Base-by-base conservation (phyloP, 2,888 invertebrate species). In the Melinopterus prodromus region DNA sequence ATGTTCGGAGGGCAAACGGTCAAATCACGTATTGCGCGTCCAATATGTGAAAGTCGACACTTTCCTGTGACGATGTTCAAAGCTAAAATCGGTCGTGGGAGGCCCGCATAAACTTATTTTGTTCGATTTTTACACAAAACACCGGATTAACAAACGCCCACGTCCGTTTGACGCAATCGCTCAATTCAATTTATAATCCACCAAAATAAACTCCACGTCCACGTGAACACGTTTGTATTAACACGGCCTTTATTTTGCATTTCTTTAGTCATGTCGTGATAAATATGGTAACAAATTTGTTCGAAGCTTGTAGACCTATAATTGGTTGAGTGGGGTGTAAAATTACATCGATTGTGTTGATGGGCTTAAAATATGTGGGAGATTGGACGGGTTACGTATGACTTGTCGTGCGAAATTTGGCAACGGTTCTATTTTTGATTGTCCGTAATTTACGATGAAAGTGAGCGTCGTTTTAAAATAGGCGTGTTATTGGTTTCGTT, bases 361-460 rank as follows among this genome's bases (percentile, higher is more conserved):
- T 53, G 53, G 53, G 53, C 5, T 53, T 3, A 53, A 53, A 53
- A 53, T 53, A 12, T 53, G 53, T 53, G 53, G 53, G 53, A 53
- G 53, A 53, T 53, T 9, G 53, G 12, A 12, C 53, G 7, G 53
- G 5, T 53, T 53, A 53, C 12, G 53, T 53, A 53, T 53, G 7
- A 53, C 12, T 53, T 53, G 2, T 53, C 53, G 53, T 12, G 53
- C 12, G 53, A 53, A 53, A 53, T 53, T 53, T 53, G 53, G 53
- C 53, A 53, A 12, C 9, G 9, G 53, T 53, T 53, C 53, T 53
- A 12, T 53, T 53, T 53, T 53, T 53, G 53, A 53, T 53, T 53
- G 53, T 53, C 53, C 53, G 53, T 53, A 53, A 53, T 53, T 53
- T 53, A 53, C 35, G 74, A 74, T 74, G 74, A 74, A 74, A 74